Base-by-base conservation (phyloP, 2,888 invertebrate species). In the Rhingia rostrata region DNA sequence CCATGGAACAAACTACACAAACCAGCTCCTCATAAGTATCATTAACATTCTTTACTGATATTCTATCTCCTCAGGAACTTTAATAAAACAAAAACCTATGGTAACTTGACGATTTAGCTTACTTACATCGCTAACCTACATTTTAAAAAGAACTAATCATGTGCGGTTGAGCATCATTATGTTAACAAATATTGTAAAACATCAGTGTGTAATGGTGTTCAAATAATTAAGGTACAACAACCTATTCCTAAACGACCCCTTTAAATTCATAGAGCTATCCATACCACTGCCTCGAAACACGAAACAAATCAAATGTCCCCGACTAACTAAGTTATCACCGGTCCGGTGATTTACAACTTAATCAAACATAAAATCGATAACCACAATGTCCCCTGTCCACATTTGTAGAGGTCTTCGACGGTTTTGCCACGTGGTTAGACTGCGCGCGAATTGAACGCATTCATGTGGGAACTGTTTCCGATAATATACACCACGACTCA, bases 311-410 rank as follows among this genome's bases (percentile, higher is more conserved):
- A 32, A 22, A 53, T 32, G 6, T 22, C 22, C 12, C 9, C 30
- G 12, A 12, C 10, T 12, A 14, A 12, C 10, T 12, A 14, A 12
- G 54, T 58, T 58, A 64, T 43, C 49, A 32, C 51, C n/a, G 43
- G 35, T 54, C 41, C 22, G 30, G 39, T 70, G 60, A 80, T 74
- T 80, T 74, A 51, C 45, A 49, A 30, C 47, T 64, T 7, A 56
- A 73, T 64, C 41, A 51, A 56, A 63, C 14, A 30, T 60, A 67
- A 67, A 73, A 80, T 80, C 79, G 66, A 79, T 80, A 80, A 6
- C 53, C n/a, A 60, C 41, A 22, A 22, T 35, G 33, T 10, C 35
- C 14, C 32, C 43, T 43, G 41, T 43, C 30, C 4, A n/a, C 10
- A 74, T 61, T 22, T 35, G 12, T n/a, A 35, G 32, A 2, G 6